These are phyloP conservation scores for Drosophila nr. perissopoda DNA, from an alignment of 2,888 invertebrate genomes.

Conservation along the genomic window DNA sequence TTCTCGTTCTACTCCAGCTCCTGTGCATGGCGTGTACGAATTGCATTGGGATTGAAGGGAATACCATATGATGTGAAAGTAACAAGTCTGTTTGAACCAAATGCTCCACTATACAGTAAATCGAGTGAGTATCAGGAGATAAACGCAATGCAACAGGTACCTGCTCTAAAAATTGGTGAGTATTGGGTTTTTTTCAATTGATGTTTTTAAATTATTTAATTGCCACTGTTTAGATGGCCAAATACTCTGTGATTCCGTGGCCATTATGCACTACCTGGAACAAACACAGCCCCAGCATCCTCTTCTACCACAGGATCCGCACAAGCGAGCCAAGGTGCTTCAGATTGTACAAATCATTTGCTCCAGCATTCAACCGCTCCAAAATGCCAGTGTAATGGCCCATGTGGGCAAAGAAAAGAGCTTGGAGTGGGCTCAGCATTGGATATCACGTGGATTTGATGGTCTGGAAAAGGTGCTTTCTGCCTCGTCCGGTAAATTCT, in stretches of 20 bases:
- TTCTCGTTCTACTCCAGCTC: constrained; percentile 97
- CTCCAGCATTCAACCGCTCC: constrained; percentile 97
- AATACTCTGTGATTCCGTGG: constrained; percentile 90
- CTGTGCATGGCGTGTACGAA: constrained; percentile 96
- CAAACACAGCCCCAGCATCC: constrained; percentile 94
- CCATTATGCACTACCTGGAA: constrained; percentile 97
- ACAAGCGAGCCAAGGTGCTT: constrained; percentile 94
- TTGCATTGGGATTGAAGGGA: constrained; percentile 95
- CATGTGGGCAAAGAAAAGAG: constrained; percentile 94
- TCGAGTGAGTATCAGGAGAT: constrained; percentile 92
- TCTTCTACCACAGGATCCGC: constrained; percentile 94
- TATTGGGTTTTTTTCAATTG: not conserved
- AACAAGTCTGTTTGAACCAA: constrained; percentile 90
- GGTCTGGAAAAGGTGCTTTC: constrained; percentile 94
- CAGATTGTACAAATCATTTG: constrained; percentile 96
- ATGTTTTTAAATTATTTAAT: no score
- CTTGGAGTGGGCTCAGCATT: constrained; percentile 96
- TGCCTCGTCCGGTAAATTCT: constrained; percentile 94
- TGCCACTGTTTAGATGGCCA: constrained; percentile 87
- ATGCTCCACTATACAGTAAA: constrained; percentile 92
- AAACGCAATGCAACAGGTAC: constrained; percentile 98
- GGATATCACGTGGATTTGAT: constrained; percentile 94
- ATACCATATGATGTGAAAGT: constrained; percentile 96
- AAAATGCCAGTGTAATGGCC: constrained; percentile 94
- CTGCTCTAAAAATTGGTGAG: constrained; percentile 93